Base-by-base conservation (phyloP, 2,888 invertebrate species). In the Ceraclea dissimilis region DNA sequence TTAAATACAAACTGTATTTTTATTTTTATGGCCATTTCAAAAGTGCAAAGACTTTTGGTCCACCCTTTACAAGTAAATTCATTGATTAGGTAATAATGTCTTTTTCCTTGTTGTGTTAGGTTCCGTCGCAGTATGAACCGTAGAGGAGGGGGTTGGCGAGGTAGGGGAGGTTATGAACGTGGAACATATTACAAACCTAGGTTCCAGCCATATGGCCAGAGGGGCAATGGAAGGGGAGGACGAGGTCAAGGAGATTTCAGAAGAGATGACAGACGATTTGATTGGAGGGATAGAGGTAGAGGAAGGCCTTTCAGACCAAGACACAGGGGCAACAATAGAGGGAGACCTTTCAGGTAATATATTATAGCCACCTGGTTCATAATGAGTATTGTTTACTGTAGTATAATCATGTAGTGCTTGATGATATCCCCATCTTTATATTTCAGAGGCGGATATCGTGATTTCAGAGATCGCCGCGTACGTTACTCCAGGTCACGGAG, bases 151-250 rank as follows among this genome's bases (percentile, higher is more conserved):
- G 78, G 81, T 62, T 76, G 80, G 0, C 76, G 80, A 51, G 79
- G 80, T 18, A 69, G 68, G 13, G 64, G 68, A 20, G 64, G 70
- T 19, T 85, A 79, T 69, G 86, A 86, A 67, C 80, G 88, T 54
- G 88, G 88, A 61, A 88, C 87, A 1, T 88, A 88, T 71, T 88
- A 88, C 74, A 85, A 87, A 64, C 88, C 88, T 1, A 79, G 88
- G 61, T 87, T 88, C 79, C 86, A 86, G 68, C 78, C 79, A 18
- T 83, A 79, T 71, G 56, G 56, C 19, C 58, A 60, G 49, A 55
- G 62, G 5, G 74, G 75, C 56, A 73, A 76, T 56, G 70, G 80
- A 16, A 78, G 80, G 52, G 79, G 79, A 2, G 74, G 77, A 54
- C 70, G 80, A n/a, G 78, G 80, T 22, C 70, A 73, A 20, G 69